Base-by-base conservation (phyloP, 2,888 invertebrate genomes). In the Opisthograptis luteolata region DNA sequence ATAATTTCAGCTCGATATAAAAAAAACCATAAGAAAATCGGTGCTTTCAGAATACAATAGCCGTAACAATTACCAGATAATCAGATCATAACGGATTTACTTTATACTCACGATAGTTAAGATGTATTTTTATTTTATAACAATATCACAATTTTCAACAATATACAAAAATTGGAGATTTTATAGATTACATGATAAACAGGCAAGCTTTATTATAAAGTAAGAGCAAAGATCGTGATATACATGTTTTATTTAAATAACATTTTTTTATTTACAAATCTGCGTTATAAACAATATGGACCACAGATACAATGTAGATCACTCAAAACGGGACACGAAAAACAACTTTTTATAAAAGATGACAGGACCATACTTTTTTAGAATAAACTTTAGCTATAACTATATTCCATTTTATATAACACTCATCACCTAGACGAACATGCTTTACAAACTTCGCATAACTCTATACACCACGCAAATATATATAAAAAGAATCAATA, bases 61-160 rank as follows among this genome's bases (percentile, higher is more conserved):
- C 22, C 35, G 34, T 34, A 37, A 44, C 42, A 36, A 24, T 49
- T 32, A 36, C 25, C 12, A 24, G 34, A 42, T 36, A 43, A 35
- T 47, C 35, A 48, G 15, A 47, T 44, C 45, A 79, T 79, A 31
- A 31, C 32, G 74, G 72, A 66, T 71, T 68, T 70, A 0, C 20
- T 12, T 36, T 13, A 83, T 74, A 81, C 70, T 63, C 70, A 78
- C 70, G 81, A 81, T 70, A 76, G 66, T 79, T 77, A 84, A 68
- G 75, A 81, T 80, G 75, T 75, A 72, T 71, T 74, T 73, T 80
- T 80, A 72, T 80, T 67, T 84, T 81, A 84, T 87, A 89, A 90
- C 88, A 88, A 89, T 90, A 90, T 90, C 90, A 90, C 90, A 90
- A 86, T 90, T 88, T 90, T 90, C 78, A 88, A 87, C 89, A 89